Evolutionary conservation across 1,140 invertebrate species (phyloP), one percentile per base, ranked within the genome.

Genomic region (Sinonovacula constricta): DNA sequence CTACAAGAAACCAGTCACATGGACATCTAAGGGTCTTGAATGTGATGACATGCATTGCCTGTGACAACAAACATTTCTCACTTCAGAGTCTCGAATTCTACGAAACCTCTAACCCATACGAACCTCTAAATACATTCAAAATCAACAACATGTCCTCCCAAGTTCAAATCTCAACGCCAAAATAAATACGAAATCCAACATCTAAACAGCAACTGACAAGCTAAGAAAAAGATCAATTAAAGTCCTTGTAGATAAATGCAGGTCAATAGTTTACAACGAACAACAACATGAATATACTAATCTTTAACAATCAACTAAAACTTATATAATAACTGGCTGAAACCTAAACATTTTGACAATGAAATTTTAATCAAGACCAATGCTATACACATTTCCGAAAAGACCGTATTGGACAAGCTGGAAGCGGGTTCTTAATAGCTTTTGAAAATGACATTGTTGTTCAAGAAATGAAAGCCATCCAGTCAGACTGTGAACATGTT

Each of bases 331-430:
- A 45, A 45, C 18, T 59, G 54, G 54, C 53, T 71, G 53, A 71
- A 69, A 69, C 67, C 53, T 71, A 71, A 59, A 45, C 53, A 71
- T 36, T 36, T 5, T 30, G 54, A 45, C n/a, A 59, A 60, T 59
- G 68, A 71, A 59, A 60, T 59, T 22, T 71, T 59, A 30, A 57
- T 31, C 33, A 4, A 3, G 3, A 71, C 3, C 33, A 54, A 14
- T 53, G 54, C 15, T 71, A 71, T 31, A 51, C 34, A 34, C 28
- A 31, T 45, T 71, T 71, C 39, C 33, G 68, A 4, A 15, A 33
- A 36, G 54, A 71, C 68, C 56, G 54, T 39, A 45, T 36, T 30
- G 22, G 10, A 22, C 24, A 71, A 34, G 68, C 53, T 7, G 68
- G n/a, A n/a, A n/a, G n/a, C n/a, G n/a, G 68, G 22, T 31, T 4